These are phyloP conservation scores for Eupsittula cactorum DNA, from an alignment of 2,113 vertebrate genomes.

Conservation along the genomic window DNA sequence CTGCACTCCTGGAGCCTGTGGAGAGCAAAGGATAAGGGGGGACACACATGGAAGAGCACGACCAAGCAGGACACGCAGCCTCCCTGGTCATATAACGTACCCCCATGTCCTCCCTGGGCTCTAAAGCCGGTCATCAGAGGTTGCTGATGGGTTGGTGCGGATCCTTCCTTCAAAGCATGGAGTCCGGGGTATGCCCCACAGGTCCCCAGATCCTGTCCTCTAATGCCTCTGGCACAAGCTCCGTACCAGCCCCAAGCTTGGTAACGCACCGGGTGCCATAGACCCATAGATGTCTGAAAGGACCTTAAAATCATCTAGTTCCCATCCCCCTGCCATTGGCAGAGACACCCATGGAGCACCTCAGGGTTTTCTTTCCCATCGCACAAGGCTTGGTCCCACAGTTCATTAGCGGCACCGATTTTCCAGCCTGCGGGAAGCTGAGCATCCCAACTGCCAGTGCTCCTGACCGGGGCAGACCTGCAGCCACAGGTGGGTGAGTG, in stretches of 20 bases:
- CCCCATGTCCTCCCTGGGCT: accelerated
- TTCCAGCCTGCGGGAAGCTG: not conserved
- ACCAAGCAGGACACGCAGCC: not conserved
- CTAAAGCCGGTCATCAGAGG: not conserved
- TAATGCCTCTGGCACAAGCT: not conserved
- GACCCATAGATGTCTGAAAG: not conserved
- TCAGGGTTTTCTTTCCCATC: not conserved
- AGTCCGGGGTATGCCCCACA: not conserved
- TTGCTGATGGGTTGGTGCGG: not conserved
- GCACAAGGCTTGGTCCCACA: not conserved
- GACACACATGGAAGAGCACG: not conserved
- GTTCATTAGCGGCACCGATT: accelerated
- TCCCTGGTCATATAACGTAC: not conserved
- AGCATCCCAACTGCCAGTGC: not conserved
- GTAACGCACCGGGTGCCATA: not conserved
- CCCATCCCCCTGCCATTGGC: not conserved
- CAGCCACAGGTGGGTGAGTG: not conserved
- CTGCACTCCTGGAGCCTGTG: accelerated
- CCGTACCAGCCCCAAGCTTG: not conserved
- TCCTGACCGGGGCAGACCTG: not conserved
- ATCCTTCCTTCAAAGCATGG: not conserved
- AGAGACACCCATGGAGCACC: not conserved
- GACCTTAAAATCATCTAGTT: not conserved
- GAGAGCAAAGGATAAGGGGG: not conserved
- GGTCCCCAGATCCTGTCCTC: not conserved